Percentiles rank a stretch among this genome's conserved stretches.
Evolutionary conservation across 2,888 invertebrate species (phyloP).

Genomic region (Drosophila cracens): DNA sequence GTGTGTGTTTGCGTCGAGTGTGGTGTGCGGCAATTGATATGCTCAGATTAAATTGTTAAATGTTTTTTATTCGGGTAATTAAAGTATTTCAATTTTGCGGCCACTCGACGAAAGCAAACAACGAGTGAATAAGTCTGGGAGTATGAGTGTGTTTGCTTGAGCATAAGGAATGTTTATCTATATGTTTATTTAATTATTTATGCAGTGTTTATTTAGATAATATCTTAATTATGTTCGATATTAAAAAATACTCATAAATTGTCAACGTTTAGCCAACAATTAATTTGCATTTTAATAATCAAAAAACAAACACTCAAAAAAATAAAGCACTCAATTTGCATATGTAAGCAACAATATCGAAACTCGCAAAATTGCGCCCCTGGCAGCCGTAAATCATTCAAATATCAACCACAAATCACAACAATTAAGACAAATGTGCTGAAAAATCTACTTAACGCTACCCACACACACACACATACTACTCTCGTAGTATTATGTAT

Average conservation of each 20-base stretch:
- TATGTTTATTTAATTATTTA: conserved; percentile 34
- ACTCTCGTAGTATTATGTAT: conserved; percentile 1
- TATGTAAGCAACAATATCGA: conserved; percentile 40
- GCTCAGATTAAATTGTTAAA: conserved; percentile 83
- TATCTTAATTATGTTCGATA: conserved; percentile 12
- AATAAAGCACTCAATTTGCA: conserved; percentile 51
- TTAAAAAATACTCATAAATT: conserved; percentile 15
- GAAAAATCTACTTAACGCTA: conserved; percentile 79
- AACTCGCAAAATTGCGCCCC: conserved; percentile 50
- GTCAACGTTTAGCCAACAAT: conserved; percentile 65
- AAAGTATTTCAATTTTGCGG: conserved; percentile 81
- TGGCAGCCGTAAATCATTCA: conserved; percentile 76
- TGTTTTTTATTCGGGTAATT: conserved; percentile 83
- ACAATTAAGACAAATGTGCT: conserved; percentile 80
- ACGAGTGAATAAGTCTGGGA: conserved; percentile 13
- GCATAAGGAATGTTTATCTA: conserved; percentile 36
- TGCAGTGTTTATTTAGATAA: conserved; percentile 33
- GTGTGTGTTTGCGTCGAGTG: conserved; percentile 45
- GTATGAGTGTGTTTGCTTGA: conserved; percentile 12
- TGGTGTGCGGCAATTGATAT: conserved; percentile 79
- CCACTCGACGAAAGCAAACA: conserved; percentile 53
- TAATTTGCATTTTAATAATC: conserved; percentile 66
- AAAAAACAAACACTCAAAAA: conserved; percentile 25
- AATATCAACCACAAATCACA: conserved; percentile 81
- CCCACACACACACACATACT: conserved; percentile 27